Base-by-base conservation (phyloP, 2,888 invertebrate species). In the Leucophenga maculata region DNA sequence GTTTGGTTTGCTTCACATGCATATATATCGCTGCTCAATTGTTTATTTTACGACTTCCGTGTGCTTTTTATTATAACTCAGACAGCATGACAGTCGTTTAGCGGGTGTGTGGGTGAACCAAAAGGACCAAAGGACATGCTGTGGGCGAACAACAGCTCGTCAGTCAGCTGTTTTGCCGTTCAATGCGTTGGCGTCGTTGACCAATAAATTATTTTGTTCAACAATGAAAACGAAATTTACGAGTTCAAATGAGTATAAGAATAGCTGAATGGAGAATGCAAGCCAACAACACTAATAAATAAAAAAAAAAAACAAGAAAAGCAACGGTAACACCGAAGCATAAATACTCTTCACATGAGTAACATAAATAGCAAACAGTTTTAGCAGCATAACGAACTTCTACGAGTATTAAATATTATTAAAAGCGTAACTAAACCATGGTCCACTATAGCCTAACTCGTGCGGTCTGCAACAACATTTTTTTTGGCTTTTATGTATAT, bases 1-100 rank as follows among this genome's bases (percentile, higher is more conserved):
- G 16, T 8, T 46, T 13, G 13, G 46, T 44, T 62, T 62, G 20
- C 60, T 62, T 54, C 31, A 44, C 62, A 62, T 48, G 62, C 62
- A 62, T 62, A 26, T 62, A 26, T 26, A 44, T 18, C 74, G 59
- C 64, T 71, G 72, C 50, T 70, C 78, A 75, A 76, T 79, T 75
- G 74, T 73, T 76, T 72, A 74, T 76, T 76, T 78, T 78, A 77
- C 77, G 74, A 77, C 76, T 77, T 76, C 75, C 75, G 69, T 66
- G 57, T 55, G 26, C 69, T 70, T 62, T 54, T 68, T 62, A 60
- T 59, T 46, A 55, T 44, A 54, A 67, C 20, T 39, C 20, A 14
- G 16, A 32, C 46, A 14, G 46, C 22, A 8, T 75, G 72, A 77
- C 39, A 52, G 72, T 26, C 32, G 60, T 60, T 20, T 50, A 46